Base-by-base conservation (phyloP, 2,888 invertebrate species). In the Dryadula phaetusa region DNA sequence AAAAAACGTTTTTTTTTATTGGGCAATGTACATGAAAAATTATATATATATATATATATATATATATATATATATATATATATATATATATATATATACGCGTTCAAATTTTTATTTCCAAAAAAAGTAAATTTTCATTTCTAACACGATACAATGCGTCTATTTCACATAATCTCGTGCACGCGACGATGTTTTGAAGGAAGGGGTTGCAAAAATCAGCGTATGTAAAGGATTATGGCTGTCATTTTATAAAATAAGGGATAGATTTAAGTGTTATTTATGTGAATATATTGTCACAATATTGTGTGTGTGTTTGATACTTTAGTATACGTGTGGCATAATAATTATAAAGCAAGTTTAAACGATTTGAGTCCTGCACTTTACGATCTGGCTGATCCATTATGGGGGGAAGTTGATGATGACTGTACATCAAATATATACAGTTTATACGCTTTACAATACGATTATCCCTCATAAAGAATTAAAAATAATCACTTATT, bases 191-290 rank as follows among this genome's bases (percentile, higher is more conserved):
- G 7, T 1, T 28, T 16, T 52, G 16, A 28, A 52, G 10, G 28
- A 52, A 52, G 52, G 28, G 52, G 28, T 52, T 28, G 28, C 52
- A 52, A 52, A 32, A 52, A 52, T 52, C 28, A 42, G 16, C 16
- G 42, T 52, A 28, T 28, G 52, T 32, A 10, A 47, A 3, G 52
- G 52, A 52, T 52, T 52, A 28, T 16, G 5, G 52, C 16, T 25
- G 52, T 28, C 52, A 32, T 28, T 16, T 20, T 52, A n/a, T 28
- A 28, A 7, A 32, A 12, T 10, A 8, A 52, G 52, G 52, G 52
- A 16, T 52, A 18, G 28, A 52, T 28, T 52, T 32, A 16, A 52
- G 2, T 52, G 52, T 52, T 28, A 28, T 52, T 52, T 52, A 18
- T 12, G 49, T n/a, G 8, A 2, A 0, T 16, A 52, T 52, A 52